Conservation (phyloP, 1,140 invertebrate species). For the Drosophila bocqueti region DNA sequence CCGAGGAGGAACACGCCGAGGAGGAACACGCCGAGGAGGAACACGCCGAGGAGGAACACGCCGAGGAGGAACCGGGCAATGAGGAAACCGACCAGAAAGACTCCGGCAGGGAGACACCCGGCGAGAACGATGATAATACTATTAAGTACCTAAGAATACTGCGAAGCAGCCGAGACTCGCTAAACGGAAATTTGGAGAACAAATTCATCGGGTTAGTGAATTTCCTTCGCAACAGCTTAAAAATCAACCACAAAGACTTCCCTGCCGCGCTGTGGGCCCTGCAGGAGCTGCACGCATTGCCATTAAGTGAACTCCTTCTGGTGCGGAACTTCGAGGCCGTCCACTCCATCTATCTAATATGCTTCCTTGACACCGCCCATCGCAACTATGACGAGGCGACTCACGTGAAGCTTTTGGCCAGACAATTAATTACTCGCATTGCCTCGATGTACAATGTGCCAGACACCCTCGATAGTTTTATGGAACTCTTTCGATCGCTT, state of each 20-base stretch:
- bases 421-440: neutral
- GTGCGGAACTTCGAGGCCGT: slow-evolving; percentile 38
- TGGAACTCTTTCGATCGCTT: neutral
- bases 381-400: neutral
- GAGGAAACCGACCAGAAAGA: neutral
- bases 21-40: too few species aligned
- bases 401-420: neutral
- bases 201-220: slow-evolving; percentile 29
- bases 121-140: too few species aligned
- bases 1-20: too few species aligned
- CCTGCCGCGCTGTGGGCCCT: slow-evolving; percentile 21
- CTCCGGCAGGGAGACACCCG: too few species aligned
- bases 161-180: neutral
- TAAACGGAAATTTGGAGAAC: slow-evolving; percentile 10
- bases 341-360: slow-evolving; percentile 18
- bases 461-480: neutral
- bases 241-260: slow-evolving; percentile 1
- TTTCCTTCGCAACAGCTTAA: slow-evolving; percentile 18
- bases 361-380: slow-evolving; percentile 15
- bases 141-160: slow-evolving; percentile 7
- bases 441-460: neutral
- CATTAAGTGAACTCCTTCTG: slow-evolving; percentile 34
- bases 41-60: neutral
- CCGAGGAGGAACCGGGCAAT: neutral
- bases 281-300: slow-evolving; percentile 10